A percentile compares a stretch with the other conserved stretches of the same genome.
Evolutionary conservation across 2,888 invertebrate species (phyloP).

Genomic region (Euzetes globulus): DNA sequence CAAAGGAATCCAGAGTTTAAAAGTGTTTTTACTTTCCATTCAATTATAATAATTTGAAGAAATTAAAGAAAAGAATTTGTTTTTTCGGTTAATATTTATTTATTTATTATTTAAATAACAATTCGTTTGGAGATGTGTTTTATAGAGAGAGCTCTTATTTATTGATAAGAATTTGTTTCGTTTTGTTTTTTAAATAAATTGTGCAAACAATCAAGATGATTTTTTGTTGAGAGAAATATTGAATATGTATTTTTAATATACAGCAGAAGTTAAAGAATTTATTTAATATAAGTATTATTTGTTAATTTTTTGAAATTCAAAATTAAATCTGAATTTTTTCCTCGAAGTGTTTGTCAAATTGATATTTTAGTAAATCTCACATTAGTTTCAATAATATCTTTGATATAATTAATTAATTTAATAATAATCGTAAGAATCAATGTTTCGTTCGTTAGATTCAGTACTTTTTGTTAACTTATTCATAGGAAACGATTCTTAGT

Average conservation of each 20-base stretch:
- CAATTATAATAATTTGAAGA: neutral
- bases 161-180: neutral
- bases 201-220: constrained; percentile 24
- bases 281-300: neutral
- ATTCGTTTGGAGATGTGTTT: constrained; percentile 11
- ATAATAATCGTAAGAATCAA: neutral
- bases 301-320: neutral
- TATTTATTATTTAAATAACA: neutral
- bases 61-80: neutral
- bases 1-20: neutral
- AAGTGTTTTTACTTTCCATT: neutral
- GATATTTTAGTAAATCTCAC: constrained; percentile 3
- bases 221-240: constrained; percentile 11
- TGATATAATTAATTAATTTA: neutral
- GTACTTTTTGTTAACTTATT: neutral
- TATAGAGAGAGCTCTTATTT: constrained; percentile 20
- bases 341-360: neutral
- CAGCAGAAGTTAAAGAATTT: neutral
- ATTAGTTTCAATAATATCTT: constrained; percentile 1
- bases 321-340: no score
- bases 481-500: neutral
- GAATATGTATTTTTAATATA: neutral
- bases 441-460: neutral
- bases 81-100: neutral
- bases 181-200: constrained; percentile 12